phyloP scores from a whole-genome alignment of 2,888 invertebrate genomes.

The Agriopis aurantiaria region DNA sequence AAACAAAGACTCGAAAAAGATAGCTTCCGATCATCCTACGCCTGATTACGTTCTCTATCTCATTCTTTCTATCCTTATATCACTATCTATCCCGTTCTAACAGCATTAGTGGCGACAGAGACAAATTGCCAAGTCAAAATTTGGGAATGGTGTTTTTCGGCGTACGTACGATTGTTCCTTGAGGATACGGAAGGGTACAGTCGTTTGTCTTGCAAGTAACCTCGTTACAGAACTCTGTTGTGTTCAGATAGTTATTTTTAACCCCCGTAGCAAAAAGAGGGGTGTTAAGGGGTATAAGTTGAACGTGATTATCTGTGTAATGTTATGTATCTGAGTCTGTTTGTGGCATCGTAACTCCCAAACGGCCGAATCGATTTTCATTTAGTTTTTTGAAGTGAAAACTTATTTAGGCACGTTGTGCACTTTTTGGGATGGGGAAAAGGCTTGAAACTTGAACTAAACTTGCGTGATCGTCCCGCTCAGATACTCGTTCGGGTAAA shows the following conservation, averaged over 20 bases:
- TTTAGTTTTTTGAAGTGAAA: too few relatives aligned
- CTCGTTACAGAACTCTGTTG: slow-evolving; percentile 7
- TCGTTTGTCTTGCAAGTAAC: slow-evolving; percentile 23
- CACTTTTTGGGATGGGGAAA: too few relatives aligned
- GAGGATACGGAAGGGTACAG: slow-evolving; percentile 16
- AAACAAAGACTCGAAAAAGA: slow-evolving; percentile 35
- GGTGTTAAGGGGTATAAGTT: too few relatives aligned
- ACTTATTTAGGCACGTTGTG: too few relatives aligned
- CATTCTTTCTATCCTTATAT: background rate
- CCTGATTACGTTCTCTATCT: slow-evolving; percentile 29
- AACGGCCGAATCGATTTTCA: too few relatives aligned
- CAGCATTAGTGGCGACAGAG: slow-evolving; percentile 36
- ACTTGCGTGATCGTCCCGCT: too few relatives aligned
- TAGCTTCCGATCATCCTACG: slow-evolving; percentile 34
- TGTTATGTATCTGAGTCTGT: too few relatives aligned
- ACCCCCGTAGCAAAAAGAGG: too few relatives aligned
- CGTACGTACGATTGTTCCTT: slow-evolving; percentile 13
- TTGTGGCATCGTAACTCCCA: too few relatives aligned
- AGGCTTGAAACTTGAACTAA: too few relatives aligned
- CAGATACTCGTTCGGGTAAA: too few relatives aligned
- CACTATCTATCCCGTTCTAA: slow-evolving; percentile 18
- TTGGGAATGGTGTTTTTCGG: slow-evolving; percentile 28
- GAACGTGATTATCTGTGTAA: too few relatives aligned
- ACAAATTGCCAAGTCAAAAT: slow-evolving; percentile 35
- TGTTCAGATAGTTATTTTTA: background rate